A percentile compares a stretch with the other conserved stretches of the same genome.
phyloP scores from a whole-genome alignment of 2,113 vertebrate species.

The Callopanchax toddi region DNA sequence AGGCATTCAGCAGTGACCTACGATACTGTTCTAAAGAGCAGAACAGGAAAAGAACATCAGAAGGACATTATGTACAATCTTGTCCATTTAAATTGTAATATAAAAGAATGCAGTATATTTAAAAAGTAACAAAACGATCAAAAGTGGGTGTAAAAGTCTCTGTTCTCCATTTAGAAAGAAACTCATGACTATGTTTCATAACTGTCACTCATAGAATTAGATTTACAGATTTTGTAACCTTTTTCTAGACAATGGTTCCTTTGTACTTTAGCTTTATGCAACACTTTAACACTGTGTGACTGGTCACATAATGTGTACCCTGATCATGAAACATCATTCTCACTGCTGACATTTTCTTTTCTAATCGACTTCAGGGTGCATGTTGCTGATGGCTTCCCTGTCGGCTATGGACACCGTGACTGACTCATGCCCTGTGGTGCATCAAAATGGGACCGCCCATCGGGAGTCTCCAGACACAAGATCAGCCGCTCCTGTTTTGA shows the following conservation, averaged over 20 bases:
- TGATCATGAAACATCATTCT: constrained; percentile 9
- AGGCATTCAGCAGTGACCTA: neutral
- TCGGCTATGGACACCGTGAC: constrained; percentile 66
- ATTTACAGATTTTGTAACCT: constrained; percentile 54
- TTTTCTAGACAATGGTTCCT: constrained; percentile 28
- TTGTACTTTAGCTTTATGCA: constrained; percentile 52
- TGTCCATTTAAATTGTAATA: neutral
- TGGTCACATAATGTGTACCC: constrained; percentile 7
- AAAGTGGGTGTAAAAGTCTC: neutral
- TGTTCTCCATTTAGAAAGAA: neutral
- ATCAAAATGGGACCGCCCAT: constrained; percentile 82
- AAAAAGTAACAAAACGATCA: neutral
- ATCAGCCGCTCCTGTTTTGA: constrained; percentile 71
- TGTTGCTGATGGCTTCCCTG: constrained; percentile 49
- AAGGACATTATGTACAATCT: neutral
- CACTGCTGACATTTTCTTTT: constrained; percentile 8
- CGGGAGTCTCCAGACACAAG: constrained; percentile 70
- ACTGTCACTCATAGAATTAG: constrained; percentile 36
- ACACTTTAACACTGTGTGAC: constrained; percentile 42
- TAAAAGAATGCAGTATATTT: neutral
- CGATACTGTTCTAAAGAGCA: neutral
- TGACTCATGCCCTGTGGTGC: constrained; percentile 66
- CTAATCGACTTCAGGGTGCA: constrained; percentile 34
- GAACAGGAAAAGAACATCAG: neutral
- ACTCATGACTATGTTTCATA: constrained; percentile 23